Evolutionary conservation across 2,888 invertebrate genomes (phyloP).

Genomic region (Chamaedrilus cognettii): DNA sequence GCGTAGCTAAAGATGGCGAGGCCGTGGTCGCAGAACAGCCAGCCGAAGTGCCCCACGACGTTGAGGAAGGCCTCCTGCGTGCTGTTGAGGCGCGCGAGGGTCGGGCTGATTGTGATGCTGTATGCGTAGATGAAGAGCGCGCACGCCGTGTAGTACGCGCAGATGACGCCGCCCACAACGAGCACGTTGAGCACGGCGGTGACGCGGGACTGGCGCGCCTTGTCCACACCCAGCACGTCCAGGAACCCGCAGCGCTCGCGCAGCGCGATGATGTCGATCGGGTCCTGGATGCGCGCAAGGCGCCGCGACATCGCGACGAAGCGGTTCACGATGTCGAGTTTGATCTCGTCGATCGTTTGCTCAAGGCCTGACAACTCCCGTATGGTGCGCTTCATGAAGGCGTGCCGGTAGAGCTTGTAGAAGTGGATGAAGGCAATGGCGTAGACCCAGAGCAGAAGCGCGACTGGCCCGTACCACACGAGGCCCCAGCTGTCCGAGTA

Average conservation of each 20-base stretch:
- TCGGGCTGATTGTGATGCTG: not conserved
- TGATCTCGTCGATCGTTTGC: slow-evolving; percentile 22
- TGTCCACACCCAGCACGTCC: slow-evolving; percentile 23
- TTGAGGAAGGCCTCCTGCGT: slow-evolving; percentile 15
- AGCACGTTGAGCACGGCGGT: not conserved
- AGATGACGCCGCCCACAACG: not conserved
- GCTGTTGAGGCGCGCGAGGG: not conserved
- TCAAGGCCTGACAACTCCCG: slow-evolving; percentile 17
- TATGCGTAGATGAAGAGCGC: slow-evolving; percentile 17
- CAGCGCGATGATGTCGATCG: slow-evolving; percentile 17
- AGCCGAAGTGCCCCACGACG: slow-evolving; percentile 20
- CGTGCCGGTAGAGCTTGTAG: slow-evolving; percentile 23
- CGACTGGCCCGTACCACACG: slow-evolving; percentile 26
- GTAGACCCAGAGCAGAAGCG: slow-evolving; percentile 22
- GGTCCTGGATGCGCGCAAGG: slow-evolving; percentile 1
- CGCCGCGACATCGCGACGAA: slow-evolving; percentile 13
- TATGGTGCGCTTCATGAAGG: slow-evolving; percentile 15
- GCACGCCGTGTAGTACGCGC: slow-evolving; percentile 11
- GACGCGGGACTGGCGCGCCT: slow-evolving; percentile 13
- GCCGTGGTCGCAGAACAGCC: slow-evolving; percentile 8
- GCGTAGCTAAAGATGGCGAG: slow-evolving; percentile 9
- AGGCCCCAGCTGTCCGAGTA: slow-evolving; percentile 19
- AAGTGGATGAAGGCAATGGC: slow-evolving; percentile 22
- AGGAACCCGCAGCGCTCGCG: slow-evolving; percentile 14
- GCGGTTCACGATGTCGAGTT: slow-evolving; percentile 13